Base-by-base conservation (phyloP, 2,888 invertebrate genomes). In the Nomada lathburiana region DNA sequence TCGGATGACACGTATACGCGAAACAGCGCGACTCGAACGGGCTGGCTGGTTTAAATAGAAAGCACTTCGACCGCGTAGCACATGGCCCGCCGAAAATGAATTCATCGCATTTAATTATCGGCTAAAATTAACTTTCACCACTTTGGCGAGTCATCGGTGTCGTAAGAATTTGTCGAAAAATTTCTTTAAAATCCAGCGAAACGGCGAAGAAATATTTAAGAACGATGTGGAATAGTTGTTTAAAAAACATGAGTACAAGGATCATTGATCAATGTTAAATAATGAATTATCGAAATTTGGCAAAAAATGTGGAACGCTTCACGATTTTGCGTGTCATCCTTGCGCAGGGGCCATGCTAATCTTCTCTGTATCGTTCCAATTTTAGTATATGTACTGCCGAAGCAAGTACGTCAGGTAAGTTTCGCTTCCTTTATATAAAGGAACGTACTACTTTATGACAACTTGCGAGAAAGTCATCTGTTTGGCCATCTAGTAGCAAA, bases 291-390 rank as follows among this genome's bases (percentile, higher is more conserved):
- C 7, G 29, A 4, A 20, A 13, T 26, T 57, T 20, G 47, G 57
- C 90, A 93, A 95, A 95, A 95, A 96, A 96, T 96, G 96, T 96
- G 96, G 96, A 96, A 97, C 97, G 96, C 97, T 97, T 97, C 97
- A 97, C 97, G 97, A 97, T 97, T 97, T 97, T 97, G 97, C 97
- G 97, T 97, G 97, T 97, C 97, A 97, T 97, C 97, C 97, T 97
- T 97, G 97, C 97, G 96, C 97, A 97, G 97, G 96, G 97, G 97
- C 97, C 96, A 97, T 97, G 97, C 97, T 97, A 97, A 97, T 97
- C 97, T 97, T 97, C 97, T 97, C 97, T 97, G 97, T 97, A 97
- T 97, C 97, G 97, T 97, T 97, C 97, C 97, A 97, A 97, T 97
- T 97, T 97, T 97, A 97, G 96, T 96, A 96, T 96, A 96, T 96